phyloP scores from a whole-genome alignment of 2,888 invertebrate genomes.

The Drosophila mayaguana region DNA sequence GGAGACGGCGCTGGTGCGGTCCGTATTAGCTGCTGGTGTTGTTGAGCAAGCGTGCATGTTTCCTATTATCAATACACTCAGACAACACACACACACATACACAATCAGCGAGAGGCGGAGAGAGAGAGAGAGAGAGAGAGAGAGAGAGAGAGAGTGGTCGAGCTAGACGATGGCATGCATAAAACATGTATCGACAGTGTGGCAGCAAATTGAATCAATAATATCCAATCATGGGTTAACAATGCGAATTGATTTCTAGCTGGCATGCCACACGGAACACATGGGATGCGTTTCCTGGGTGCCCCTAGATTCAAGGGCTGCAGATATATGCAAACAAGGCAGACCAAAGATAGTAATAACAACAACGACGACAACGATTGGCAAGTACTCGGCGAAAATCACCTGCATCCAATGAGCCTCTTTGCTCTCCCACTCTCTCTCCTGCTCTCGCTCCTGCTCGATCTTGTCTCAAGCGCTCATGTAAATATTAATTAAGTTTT shows the following conservation, averaged over 20 bases:
- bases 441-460: not conserved
- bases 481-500: conserved; percentile 80
- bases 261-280: conserved; percentile 57
- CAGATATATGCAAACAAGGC: conserved; percentile 63
- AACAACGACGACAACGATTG: conserved; percentile 41
- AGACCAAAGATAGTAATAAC: conserved; percentile 54
- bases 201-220: conserved; percentile 82
- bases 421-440: not conserved
- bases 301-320: conserved; percentile 9
- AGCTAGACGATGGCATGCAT: conserved; percentile 60
- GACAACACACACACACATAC: conserved; percentile 33
- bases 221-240: conserved; percentile 83
- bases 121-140: not conserved
- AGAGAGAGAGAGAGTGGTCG: not conserved
- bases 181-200: conserved; percentile 75
- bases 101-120: not conserved
- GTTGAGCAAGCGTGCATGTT: conserved; percentile 60
- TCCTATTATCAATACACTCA: conserved; percentile 69
- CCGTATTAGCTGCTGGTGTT: conserved; percentile 22
- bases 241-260: conserved; percentile 81
- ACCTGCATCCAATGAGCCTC: not conserved
- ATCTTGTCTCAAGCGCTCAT: conserved; percentile 53
- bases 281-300: conserved; percentile 26
- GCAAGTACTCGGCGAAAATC: conserved; percentile 18
- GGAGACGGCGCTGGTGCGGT: conserved; percentile 1